Percentiles rank a stretch among this genome's conserved stretches.
These are phyloP conservation scores for Battus philenor DNA, from an alignment of 1,140 invertebrate species.

Conservation along the genomic window DNA sequence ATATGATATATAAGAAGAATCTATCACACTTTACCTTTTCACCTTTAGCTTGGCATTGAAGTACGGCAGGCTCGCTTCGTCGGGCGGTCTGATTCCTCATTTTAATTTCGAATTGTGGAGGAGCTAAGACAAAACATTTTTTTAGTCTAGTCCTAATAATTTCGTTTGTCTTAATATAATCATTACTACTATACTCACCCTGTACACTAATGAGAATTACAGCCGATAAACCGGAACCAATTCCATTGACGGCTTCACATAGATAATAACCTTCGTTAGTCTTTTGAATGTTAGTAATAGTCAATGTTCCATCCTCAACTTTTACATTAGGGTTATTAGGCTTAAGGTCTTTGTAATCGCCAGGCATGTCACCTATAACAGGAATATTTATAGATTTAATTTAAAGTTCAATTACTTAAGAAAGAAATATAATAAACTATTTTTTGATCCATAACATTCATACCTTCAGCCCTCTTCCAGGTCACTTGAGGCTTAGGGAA, in stretches of 20 bases:
- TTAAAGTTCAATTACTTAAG: background rate
- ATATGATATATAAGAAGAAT: constrained; percentile 2
- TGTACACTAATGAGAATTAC: constrained; percentile 95
- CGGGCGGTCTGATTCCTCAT: constrained; percentile 92
- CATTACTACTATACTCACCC: constrained; percentile 76
- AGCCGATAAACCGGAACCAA: constrained; percentile 94
- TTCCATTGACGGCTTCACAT: constrained; percentile 96
- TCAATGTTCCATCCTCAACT: constrained; percentile 90
- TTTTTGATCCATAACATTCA: no score
- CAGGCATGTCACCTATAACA: constrained; percentile 88
- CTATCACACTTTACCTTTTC: constrained; percentile 80
- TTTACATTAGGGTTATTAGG: constrained; percentile 91
- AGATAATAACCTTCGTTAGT: constrained; percentile 96
- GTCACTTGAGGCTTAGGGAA: constrained; percentile 94
- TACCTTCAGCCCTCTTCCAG: constrained; percentile 97
- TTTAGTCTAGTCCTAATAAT: constrained; percentile 2
- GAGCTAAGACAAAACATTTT: constrained; percentile 78
- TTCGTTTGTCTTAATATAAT: no score
- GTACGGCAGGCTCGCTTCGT: constrained; percentile 91
- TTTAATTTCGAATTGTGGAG: constrained; percentile 95
- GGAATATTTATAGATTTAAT: background rate
- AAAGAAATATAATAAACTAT: no score
- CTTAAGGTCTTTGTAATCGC: constrained; percentile 94
- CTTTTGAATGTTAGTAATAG: constrained; percentile 91
- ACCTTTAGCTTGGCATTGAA: constrained; percentile 97